Evolutionary conservation across 1,140 invertebrate species (phyloP).

Genomic region (Ostrea denselamellosa): DNA sequence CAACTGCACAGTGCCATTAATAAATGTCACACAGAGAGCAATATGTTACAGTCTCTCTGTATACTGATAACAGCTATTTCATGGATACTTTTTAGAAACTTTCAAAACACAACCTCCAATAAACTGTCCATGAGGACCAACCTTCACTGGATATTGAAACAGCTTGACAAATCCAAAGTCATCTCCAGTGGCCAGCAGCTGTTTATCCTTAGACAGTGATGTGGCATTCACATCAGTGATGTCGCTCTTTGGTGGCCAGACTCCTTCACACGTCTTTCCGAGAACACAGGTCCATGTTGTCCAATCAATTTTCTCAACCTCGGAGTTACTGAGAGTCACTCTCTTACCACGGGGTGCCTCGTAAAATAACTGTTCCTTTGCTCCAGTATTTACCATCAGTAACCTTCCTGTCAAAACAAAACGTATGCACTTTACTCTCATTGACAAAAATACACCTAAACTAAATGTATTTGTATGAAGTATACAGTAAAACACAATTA

Average conservation of each 20-base stretch:
- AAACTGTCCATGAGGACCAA: conserved; percentile 46
- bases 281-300: conserved; percentile 77
- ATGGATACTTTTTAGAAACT: not conserved
- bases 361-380: conserved; percentile 79
- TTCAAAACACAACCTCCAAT: not conserved
- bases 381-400: conserved; percentile 78
- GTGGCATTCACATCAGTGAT: conserved; percentile 79
- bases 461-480: too few relatives aligned
- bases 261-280: conserved; percentile 75
- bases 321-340: conserved; percentile 70
- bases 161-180: conserved; percentile 79
- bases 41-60: not conserved
- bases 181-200: conserved; percentile 77
- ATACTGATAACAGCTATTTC: not conserved
- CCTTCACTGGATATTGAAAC: conserved; percentile 78
- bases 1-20: not conserved
- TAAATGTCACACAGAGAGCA: not conserved
- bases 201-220: conserved; percentile 69
- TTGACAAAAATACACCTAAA: not conserved
- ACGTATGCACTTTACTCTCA: not conserved
- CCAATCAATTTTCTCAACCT: conserved; percentile 78
- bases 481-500: too few relatives aligned
- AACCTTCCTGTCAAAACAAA: conserved; percentile 73
- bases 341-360: conserved; percentile 78
- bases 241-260: conserved; percentile 79